phyloP scores from a whole-genome alignment of 2,888 invertebrate genomes.

The Encarsia formosa region DNA sequence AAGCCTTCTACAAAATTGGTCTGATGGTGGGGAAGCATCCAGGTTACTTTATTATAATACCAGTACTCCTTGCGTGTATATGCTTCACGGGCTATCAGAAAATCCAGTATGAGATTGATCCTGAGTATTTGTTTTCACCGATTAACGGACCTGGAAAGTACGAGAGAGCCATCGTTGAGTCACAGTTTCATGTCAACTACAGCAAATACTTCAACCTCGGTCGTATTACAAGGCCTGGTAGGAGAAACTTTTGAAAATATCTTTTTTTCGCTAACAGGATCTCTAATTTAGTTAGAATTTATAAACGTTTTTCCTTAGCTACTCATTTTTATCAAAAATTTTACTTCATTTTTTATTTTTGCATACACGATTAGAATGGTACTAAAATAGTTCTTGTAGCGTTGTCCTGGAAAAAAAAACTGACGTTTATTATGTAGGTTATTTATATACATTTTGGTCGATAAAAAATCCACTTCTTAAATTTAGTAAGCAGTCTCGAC shows the following conservation, averaged over 20 bases:
- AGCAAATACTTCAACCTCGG: conserved; percentile 80
- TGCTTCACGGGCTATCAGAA: conserved; percentile 85
- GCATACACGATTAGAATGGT: too few relatives aligned
- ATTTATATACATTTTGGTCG: too few relatives aligned
- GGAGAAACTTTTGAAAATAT: conserved; percentile 26
- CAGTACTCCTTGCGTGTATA: conserved; percentile 73
- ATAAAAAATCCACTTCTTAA: too few relatives aligned
- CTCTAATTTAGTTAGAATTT: too few relatives aligned
- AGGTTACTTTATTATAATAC: conserved; percentile 84
- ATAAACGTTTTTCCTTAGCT: too few relatives aligned
- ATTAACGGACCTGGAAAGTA: conserved; percentile 79
- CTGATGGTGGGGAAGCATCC: conserved; percentile 74
- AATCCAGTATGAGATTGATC: conserved; percentile 85
- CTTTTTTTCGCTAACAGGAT: too few relatives aligned
- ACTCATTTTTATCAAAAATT: too few relatives aligned
- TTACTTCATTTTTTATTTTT: too few relatives aligned
- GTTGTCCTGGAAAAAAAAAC: too few relatives aligned
- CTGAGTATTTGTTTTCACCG: conserved; percentile 89
- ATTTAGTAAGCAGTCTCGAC: too few relatives aligned
- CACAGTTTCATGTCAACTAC: conserved; percentile 83
- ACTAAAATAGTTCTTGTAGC: too few relatives aligned
- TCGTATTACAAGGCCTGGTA: conserved; percentile 82
- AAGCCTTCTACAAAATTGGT: conserved; percentile 78
- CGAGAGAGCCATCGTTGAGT: conserved; percentile 78
- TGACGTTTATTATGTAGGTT: too few relatives aligned